A percentile compares a stretch with the other conserved stretches of the same genome.
Conservation (phyloP, 1,140 invertebrate genomes). For the Aphaenogaster rudis region DNA sequence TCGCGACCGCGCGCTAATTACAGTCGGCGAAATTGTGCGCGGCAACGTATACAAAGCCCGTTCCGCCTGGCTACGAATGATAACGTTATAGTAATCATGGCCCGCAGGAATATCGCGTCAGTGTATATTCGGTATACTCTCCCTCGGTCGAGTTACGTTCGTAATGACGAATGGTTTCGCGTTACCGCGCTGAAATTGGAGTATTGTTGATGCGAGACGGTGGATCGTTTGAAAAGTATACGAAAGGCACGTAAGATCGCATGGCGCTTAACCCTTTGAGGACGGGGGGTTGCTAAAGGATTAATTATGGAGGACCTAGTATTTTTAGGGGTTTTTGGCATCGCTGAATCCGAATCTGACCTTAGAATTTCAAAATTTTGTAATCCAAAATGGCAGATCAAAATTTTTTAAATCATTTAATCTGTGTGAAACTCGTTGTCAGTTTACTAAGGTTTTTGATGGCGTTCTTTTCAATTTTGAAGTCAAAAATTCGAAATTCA, state of each 20-base stretch:
- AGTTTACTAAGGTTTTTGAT: no score
- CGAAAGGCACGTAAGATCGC: not conserved
- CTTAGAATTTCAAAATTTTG: no score
- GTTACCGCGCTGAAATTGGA: not conserved
- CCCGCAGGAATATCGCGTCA: not conserved
- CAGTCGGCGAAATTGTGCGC: conserved; percentile 30
- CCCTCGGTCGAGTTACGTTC: conserved; percentile 3
- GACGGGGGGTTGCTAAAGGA: no score
- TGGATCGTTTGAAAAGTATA: not conserved
- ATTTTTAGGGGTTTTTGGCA: no score
- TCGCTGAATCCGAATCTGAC: no score
- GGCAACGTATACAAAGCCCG: conserved; percentile 42
- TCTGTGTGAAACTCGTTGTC: no score
- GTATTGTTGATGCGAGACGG: not conserved
- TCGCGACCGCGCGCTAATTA: conserved; percentile 46
- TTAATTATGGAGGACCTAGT: no score
- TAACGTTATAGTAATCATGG: conserved; percentile 57
- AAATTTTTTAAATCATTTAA: no score
- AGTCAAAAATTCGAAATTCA: no score
- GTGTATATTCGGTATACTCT: not conserved
- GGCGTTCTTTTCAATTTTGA: no score
- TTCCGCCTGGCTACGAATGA: conserved; percentile 37
- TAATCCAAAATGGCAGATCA: no score
- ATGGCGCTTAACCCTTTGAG: not conserved
- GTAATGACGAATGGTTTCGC: conserved; percentile 25